Evolutionary conservation across 64 coral and sea anemone species (phyloP), one percentile per base, ranked within the genome.

Genomic region (Stylophora pistillata): DNA sequence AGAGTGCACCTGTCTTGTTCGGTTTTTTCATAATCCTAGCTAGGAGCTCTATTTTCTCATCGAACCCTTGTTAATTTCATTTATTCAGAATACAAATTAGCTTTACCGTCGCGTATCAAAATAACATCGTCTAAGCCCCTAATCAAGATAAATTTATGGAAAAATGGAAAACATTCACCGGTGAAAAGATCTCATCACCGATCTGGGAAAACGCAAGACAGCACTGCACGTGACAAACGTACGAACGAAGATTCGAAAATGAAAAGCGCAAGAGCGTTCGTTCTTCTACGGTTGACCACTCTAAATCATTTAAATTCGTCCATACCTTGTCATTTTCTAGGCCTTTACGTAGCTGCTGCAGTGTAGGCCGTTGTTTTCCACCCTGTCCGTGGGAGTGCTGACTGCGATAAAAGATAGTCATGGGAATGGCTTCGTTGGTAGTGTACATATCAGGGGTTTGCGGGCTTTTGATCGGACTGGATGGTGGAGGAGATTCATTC

Each of bases 391-490:
- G 94, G 15, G 81, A 87, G 57, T 97, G 75, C 52, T 93, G 87
- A 76, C 93, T 90, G 16, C 95, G 95, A 78, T 96, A 96, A 60
- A 96, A 96, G 32, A 96, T 88, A 70, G 94, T 96, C 94, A 93
- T 96, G 9, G 94, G 95, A 3, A 97, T 91, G 30, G 95, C 95
- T 56, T 97, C 95, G 61, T 97, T 93, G 0, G 95, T 97, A 30
- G 82, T 82, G 47, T 97, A 97, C n/a, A n/a, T n/a, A n/a, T 70
- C 61, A 5, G 61, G 33, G 3, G 32, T 62, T 18, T 9, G 9
- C 3, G 79, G 79, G 18, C 79, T 82, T 82, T 34, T 15, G 53
- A 52, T 37, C 21, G 21, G 33, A 28, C 20, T 28, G 23, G 64
- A 68, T n/a, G 64, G 64, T 25, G 64, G 25, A 15, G 62, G 37